A percentile compares a stretch with the other conserved stretches of the same genome.
These are phyloP conservation scores for Aphrocallistes beatrix DNA, from an alignment of 37 sponge, comb jelly and placozoan genomes.

Conservation along the genomic window DNA sequence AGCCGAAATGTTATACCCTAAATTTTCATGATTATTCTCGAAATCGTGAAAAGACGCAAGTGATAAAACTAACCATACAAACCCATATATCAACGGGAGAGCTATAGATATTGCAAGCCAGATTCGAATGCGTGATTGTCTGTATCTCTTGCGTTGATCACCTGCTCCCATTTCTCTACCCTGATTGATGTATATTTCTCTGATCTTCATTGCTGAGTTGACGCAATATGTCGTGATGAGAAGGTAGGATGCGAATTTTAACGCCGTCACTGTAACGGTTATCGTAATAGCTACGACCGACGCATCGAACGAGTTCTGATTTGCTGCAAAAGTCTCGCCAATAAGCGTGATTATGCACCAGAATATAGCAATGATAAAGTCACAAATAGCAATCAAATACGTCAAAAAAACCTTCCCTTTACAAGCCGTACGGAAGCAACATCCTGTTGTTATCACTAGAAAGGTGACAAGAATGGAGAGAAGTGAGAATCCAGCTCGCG, in stretches of 20 bases:
- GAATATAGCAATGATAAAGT: neutral
- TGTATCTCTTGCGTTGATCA: neutral
- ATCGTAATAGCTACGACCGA: neutral
- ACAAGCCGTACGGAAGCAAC: neutral
- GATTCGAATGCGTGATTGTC: slow-evolving; percentile 5
- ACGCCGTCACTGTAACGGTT: neutral
- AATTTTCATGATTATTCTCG: neutral
- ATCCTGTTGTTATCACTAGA: neutral
- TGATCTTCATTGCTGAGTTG: neutral
- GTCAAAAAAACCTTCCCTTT: slow-evolving; percentile 10
- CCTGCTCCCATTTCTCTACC: slow-evolving; percentile 8
- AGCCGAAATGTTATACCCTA: neutral
- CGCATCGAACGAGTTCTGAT: neutral
- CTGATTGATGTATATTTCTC: neutral
- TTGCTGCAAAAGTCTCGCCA: neutral
- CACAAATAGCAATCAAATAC: neutral
- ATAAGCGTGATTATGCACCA: slow-evolving; percentile 6
- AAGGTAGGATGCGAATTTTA: neutral
- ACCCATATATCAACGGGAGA: neutral
- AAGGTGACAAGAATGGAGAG: neutral
- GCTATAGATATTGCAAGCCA: neutral
- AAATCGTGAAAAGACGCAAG: neutral
- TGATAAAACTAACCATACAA: neutral
- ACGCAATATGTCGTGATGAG: neutral
- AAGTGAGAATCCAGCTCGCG: neutral